These are phyloP conservation scores for Creontiades dilutus DNA, from an alignment of 2,888 invertebrate species.

Conservation along the genomic window DNA sequence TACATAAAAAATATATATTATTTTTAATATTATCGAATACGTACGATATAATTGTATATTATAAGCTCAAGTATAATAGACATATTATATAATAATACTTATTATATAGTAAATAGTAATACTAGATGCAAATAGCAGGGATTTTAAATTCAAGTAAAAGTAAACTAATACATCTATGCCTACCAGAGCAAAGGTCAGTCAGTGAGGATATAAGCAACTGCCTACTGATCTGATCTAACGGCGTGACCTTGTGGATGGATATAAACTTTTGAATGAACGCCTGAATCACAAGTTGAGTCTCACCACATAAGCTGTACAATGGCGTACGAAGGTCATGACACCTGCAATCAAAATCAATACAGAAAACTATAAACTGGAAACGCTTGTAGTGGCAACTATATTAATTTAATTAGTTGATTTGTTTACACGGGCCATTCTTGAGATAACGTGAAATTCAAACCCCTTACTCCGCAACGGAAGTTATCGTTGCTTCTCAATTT, in stretches of 20 bases:
- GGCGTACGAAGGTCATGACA: conserved; percentile 65
- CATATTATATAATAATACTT: too few species aligned
- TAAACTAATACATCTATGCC: too few species aligned
- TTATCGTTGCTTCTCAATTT: too few species aligned
- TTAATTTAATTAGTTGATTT: too few species aligned
- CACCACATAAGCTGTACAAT: conserved; percentile 43
- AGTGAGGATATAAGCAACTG: conserved; percentile 29
- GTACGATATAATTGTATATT: too few species aligned
- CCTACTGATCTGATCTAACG: conserved; percentile 49
- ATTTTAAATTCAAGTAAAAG: too few species aligned
- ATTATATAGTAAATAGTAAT: too few species aligned
- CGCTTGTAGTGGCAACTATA: too few species aligned
- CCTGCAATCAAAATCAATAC: background rate
- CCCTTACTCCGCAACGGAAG: background rate
- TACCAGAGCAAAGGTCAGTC: conserved; percentile 49
- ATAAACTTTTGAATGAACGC: conserved; percentile 67
- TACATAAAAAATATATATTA: too few species aligned
- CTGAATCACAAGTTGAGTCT: conserved; percentile 65
- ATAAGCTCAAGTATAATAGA: too few species aligned
- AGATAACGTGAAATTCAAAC: background rate
- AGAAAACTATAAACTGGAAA: background rate
- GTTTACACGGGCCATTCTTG: background rate
- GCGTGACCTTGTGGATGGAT: conserved; percentile 53
- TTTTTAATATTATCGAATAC: too few species aligned
- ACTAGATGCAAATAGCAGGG: too few species aligned